Percentiles rank a stretch among this genome's conserved stretches.
Conservation (phyloP, 2,888 invertebrate genomes). For the Neoitamus cyanurus region DNA sequence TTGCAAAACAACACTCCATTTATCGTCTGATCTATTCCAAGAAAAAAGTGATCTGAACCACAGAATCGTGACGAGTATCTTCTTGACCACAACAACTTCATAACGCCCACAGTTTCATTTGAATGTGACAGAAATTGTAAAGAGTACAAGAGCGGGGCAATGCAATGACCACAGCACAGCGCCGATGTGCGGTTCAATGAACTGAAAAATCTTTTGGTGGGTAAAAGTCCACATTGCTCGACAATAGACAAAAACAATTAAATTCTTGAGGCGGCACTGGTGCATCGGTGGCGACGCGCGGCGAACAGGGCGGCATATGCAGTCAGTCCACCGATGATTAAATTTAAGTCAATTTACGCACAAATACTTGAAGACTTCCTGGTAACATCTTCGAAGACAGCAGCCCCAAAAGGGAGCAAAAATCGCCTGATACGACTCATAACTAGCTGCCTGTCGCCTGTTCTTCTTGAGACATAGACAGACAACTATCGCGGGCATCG, state of each 20-base stretch:
- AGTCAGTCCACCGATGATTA: conserved; percentile 4
- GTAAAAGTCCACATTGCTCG: conserved; percentile 10
- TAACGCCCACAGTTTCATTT: neutral
- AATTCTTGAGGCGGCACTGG: neutral
- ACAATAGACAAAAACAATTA: conserved; percentile 30
- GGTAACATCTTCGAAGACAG: conserved; percentile 1
- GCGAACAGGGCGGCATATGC: neutral
- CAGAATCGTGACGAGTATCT: neutral
- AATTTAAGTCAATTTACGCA: conserved; percentile 34
- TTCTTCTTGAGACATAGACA: neutral
- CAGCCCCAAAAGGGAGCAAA: neutral
- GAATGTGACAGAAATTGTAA: neutral
- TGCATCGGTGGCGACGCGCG: neutral
- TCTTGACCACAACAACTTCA: neutral
- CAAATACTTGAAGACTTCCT: conserved; percentile 23
- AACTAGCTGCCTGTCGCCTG: neutral
- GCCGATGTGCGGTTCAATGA: conserved; percentile 3
- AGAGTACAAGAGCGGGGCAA: neutral
- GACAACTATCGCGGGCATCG: neutral
- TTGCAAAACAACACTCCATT: neutral
- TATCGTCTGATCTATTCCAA: conserved; percentile 1
- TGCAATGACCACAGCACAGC: neutral
- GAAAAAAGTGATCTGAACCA: neutral
- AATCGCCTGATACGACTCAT: neutral
- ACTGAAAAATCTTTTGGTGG: conserved; percentile 11